Conservation (phyloP, 2,888 invertebrate genomes). For the Leistus spinibarbis region DNA sequence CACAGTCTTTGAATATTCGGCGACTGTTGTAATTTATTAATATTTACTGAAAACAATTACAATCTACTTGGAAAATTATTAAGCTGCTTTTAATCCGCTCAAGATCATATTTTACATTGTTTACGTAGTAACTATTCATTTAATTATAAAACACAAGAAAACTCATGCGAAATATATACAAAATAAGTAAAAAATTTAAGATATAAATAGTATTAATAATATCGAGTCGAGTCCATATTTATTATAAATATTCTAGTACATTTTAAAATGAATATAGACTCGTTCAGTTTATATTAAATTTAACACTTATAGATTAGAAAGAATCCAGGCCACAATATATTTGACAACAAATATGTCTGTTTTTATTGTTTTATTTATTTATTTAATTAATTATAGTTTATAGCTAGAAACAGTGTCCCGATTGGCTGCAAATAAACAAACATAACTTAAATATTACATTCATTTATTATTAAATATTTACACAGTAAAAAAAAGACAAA, state of each 20-base stretch:
- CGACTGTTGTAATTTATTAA: not conserved
- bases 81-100: not conserved
- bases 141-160: not conserved
- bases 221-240: not conserved
- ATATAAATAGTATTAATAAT: not conserved
- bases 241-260: no score
- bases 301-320: conserved; percentile 1
- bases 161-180: not conserved
- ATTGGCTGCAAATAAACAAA: conserved; percentile 2
- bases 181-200: not conserved
- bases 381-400: not conserved
- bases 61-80: not conserved
- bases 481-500: not conserved
- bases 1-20: no score
- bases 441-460: not conserved
- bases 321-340: not conserved
- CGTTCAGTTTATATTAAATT: not conserved
- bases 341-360: not conserved
- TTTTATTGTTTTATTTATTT: not conserved
- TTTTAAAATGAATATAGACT: not conserved
- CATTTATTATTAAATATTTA: not conserved
- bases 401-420: not conserved
- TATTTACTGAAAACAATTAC: not conserved
- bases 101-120: not conserved
- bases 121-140: not conserved